Conservation (phyloP, 92 coral and sea anemone species). For the Metridium senile region DNA sequence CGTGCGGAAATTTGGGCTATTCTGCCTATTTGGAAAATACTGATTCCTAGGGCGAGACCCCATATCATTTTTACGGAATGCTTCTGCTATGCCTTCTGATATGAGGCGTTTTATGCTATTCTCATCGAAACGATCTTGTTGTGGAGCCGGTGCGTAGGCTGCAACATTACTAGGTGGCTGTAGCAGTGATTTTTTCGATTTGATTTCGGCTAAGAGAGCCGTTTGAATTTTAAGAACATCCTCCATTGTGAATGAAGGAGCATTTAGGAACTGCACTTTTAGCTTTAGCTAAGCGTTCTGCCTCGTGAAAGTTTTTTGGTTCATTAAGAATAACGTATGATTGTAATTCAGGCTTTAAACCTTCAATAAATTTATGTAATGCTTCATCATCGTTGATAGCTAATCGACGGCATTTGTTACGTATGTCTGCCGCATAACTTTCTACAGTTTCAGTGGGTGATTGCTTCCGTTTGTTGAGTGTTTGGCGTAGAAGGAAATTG, state of each 20-base stretch:
- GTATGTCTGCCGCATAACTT: neutral
- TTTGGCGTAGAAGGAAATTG: slow-evolving; percentile 14
- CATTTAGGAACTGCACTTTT: neutral
- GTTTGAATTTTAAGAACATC: neutral
- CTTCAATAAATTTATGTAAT: neutral
- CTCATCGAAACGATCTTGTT: no score
- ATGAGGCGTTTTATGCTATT: no score
- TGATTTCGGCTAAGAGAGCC: neutral
- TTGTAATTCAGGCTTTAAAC: neutral
- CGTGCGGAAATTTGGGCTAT: no score
- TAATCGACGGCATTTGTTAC: slow-evolving; percentile 13
- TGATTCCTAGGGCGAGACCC: no score
- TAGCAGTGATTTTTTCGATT: no score
- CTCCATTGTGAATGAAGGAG: neutral
- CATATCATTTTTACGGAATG: no score
- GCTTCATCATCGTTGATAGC: neutral
- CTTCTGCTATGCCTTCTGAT: no score
- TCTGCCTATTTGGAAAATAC: no score
- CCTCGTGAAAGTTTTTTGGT: neutral
- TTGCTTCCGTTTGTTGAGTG: slow-evolving; percentile 6
- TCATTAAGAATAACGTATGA: neutral
- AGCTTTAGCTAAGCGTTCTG: neutral
- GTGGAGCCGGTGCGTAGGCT: no score
- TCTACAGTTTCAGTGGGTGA: neutral
- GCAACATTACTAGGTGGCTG: no score